Conservation (phyloP, 2,888 invertebrate species). For the Drosophila bunnanda region DNA sequence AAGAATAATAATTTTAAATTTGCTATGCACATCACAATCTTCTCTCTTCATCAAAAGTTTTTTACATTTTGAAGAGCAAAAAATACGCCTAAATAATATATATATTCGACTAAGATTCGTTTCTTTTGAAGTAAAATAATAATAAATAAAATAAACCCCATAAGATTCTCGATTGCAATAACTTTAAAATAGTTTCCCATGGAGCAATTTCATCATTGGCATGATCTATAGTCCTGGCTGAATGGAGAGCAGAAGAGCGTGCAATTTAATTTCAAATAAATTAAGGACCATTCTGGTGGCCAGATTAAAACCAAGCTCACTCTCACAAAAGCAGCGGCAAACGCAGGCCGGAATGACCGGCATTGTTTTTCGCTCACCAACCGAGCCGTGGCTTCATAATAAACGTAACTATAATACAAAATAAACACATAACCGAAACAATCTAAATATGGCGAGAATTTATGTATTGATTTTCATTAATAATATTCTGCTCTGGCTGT, state of each 20-base stretch:
- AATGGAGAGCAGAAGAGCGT: conserved; percentile 25
- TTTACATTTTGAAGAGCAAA: too few species aligned
- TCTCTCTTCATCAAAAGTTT: too few species aligned
- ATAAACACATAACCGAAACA: conserved; percentile 76
- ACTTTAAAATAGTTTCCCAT: background rate
- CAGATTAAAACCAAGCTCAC: conserved; percentile 51
- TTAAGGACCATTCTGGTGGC: conserved; percentile 54
- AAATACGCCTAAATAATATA: background rate
- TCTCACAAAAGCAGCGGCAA: conserved; percentile 20
- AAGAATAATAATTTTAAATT: too few species aligned
- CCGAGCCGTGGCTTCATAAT: conserved; percentile 54
- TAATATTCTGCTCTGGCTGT: conserved; percentile 53
- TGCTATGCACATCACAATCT: too few species aligned
- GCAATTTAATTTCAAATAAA: conserved; percentile 58
- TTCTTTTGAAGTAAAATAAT: background rate
- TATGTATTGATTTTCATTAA: conserved; percentile 79
- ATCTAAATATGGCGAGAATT: conserved; percentile 75
- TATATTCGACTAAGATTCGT: background rate
- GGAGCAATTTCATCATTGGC: conserved; percentile 12
- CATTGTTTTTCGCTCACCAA: conserved; percentile 43
- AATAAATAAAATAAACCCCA: background rate
- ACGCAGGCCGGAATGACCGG: conserved; percentile 27
- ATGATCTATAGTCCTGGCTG: conserved; percentile 40
- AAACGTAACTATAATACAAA: conserved; percentile 77
- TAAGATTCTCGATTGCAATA: too few species aligned